These are phyloP conservation scores for Cyphomyrus plagiostoma DNA, from an alignment of 2,113 vertebrate species.

Conservation along the genomic window DNA sequence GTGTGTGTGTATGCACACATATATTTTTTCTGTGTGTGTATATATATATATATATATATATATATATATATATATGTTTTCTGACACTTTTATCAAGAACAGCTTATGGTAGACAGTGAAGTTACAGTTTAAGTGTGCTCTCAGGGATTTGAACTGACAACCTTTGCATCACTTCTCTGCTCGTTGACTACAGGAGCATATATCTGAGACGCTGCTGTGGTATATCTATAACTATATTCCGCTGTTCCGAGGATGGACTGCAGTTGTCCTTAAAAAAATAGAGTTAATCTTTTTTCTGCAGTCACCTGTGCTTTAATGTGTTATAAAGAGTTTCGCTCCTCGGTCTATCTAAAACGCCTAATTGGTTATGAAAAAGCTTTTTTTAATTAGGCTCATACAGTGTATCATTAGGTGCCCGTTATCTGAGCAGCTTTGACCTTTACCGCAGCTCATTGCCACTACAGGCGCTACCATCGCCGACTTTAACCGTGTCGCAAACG, in stretches of 20 bases:
- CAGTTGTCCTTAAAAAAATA: background rate
- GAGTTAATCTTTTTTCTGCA: background rate
- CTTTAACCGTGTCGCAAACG: background rate
- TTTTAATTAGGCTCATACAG: background rate
- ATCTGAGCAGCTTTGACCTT: slow-evolving; percentile 11
- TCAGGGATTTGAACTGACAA: background rate
- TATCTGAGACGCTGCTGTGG: background rate
- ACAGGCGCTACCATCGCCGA: background rate
- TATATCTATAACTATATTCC: background rate
- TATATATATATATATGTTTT: background rate
- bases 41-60: background rate
- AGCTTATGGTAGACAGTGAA: background rate
- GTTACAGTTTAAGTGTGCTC: background rate
- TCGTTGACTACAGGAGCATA: background rate
- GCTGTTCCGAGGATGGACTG: background rate
- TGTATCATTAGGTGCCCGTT: background rate
- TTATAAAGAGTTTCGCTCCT: background rate
- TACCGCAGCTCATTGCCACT: background rate
- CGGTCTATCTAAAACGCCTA: background rate
- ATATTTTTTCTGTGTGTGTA: background rate
- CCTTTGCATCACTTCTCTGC: background rate
- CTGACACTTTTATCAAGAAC: background rate
- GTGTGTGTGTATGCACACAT: background rate
- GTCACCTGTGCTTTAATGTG: slow-evolving; percentile 13
- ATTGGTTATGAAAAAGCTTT: background rate